Evolutionary conservation across 2,888 invertebrate species (phyloP), one percentile per base, ranked within the genome.

Genomic region (Metalampra italica): DNA sequence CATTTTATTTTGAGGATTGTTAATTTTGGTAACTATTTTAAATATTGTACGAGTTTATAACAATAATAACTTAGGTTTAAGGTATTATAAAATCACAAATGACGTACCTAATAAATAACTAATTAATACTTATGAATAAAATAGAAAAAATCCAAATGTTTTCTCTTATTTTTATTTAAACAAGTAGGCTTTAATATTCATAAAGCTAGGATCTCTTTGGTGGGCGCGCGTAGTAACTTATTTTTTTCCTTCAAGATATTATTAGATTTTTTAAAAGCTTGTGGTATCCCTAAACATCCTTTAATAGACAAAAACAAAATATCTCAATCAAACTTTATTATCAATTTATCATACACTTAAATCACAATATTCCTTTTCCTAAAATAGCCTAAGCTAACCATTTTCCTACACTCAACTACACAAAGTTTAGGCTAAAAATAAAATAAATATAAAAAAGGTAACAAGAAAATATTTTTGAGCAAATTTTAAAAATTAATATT

Each of bases 401-500:
- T 1, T 11, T 42, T 14, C 12, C 13, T 41, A 32, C 5, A 36
- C n/a, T 36, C n/a, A 36, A 36, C 11, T 36, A 3, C 8, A 29
- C 40, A n/a, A n/a, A n/a, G 14, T 40, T 29, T 9, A 39, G 13
- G 39, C 39, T 39, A 39, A 9, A 11, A 39, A 9, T 15, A 39
- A n/a, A n/a, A 39, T 39, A 39, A 39, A 39, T 39, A 39, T 9
- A 38, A 38, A 45, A 22, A 45, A 29, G 39, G 12, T 38, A 45
- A 45, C 45, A 45, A 9, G 30, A 45, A 45, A 45, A 45, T 39
- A 45, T 45, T 29, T 39, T 39, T 45, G 45, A 45, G 45, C 45
- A 45, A 38, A 39, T 39, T 14, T 39, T n/a, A 39, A 11, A 37
- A 12, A 37, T 4, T 8, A 39, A 14, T 9, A 39, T 14, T 39